These are phyloP conservation scores for Geotrupes spiniger DNA, from an alignment of 2,888 invertebrate genomes.

Conservation along the genomic window DNA sequence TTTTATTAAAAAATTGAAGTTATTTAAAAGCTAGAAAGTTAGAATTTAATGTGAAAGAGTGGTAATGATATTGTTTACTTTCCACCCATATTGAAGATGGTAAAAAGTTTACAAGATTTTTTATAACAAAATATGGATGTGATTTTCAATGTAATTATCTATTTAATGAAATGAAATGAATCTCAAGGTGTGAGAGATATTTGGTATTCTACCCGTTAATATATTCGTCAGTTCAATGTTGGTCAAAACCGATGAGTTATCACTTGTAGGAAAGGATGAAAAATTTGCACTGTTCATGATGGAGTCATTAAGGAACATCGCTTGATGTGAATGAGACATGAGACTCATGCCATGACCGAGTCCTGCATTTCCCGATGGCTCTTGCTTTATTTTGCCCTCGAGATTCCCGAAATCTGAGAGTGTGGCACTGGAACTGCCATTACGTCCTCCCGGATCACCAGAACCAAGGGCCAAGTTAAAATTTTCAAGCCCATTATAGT, in stretches of 20 bases:
- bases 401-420: constrained; percentile 51
- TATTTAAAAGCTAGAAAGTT: no score
- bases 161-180: background rate
- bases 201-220: constrained; percentile 34
- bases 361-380: constrained; percentile 46
- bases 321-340: constrained; percentile 42
- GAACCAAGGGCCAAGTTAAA: constrained; percentile 69
- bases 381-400: constrained; percentile 46
- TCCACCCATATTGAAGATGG: no score
- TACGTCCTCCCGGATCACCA: constrained; percentile 63
- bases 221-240: constrained; percentile 46
- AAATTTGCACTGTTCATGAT: constrained; percentile 46
- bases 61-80: no score
- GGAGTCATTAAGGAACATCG: constrained; percentile 46
- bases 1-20: no score
- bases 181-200: constrained; percentile 2
- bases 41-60: no score
- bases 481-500: constrained; percentile 52
- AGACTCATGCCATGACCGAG: constrained; percentile 31
- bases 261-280: constrained; percentile 43
- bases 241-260: constrained; percentile 33
- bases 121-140: no score
- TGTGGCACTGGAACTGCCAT: constrained; percentile 42
- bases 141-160: no score
- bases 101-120: no score